Conservation (phyloP, 2,888 invertebrate species). For the Platycheirus albimanus region DNA sequence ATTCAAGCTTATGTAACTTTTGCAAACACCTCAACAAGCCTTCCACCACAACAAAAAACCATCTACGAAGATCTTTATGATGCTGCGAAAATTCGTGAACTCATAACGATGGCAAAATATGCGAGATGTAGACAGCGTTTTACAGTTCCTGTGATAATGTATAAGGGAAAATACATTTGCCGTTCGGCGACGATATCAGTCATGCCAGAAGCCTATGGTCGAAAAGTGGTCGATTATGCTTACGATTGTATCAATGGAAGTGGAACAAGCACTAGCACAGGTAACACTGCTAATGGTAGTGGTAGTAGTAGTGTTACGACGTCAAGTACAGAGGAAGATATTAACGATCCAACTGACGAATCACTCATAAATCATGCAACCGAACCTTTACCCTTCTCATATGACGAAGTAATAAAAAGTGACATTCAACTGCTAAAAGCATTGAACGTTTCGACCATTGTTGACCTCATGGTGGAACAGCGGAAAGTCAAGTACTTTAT, state of each 20-base stretch:
- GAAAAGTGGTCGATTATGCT: conserved; percentile 85
- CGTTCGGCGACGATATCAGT: conserved; percentile 90
- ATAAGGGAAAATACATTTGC: conserved; percentile 88
- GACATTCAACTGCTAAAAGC: conserved; percentile 89
- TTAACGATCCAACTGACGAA: conserved; percentile 79
- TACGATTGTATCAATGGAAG: conserved; percentile 78
- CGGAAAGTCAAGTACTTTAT: conserved; percentile 91
- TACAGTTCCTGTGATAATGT: conserved; percentile 90
- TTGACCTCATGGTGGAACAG: conserved; percentile 93
- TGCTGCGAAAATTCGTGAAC: conserved; percentile 85
- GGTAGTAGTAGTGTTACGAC: conserved; percentile 5
- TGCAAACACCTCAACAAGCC: conserved; percentile 76
- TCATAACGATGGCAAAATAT: conserved; percentile 87
- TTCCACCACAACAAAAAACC: conserved; percentile 82
- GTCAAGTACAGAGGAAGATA: conserved; percentile 77
- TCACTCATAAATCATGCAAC: conserved; percentile 77
- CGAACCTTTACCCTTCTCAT: conserved; percentile 78
- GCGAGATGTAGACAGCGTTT: conserved; percentile 90
- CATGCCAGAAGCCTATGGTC: conserved; percentile 89
- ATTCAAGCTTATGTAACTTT: conserved; percentile 79
- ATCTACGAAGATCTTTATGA: conserved; percentile 86
- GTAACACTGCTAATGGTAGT: conserved; percentile 10
- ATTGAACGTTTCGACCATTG: conserved; percentile 88
- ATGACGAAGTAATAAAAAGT: conserved; percentile 80
- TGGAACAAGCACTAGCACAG: conserved; percentile 71